Base-by-base conservation (phyloP, 2,797 vertebrate genomes). In the Borostomias antarcticus region DNA sequence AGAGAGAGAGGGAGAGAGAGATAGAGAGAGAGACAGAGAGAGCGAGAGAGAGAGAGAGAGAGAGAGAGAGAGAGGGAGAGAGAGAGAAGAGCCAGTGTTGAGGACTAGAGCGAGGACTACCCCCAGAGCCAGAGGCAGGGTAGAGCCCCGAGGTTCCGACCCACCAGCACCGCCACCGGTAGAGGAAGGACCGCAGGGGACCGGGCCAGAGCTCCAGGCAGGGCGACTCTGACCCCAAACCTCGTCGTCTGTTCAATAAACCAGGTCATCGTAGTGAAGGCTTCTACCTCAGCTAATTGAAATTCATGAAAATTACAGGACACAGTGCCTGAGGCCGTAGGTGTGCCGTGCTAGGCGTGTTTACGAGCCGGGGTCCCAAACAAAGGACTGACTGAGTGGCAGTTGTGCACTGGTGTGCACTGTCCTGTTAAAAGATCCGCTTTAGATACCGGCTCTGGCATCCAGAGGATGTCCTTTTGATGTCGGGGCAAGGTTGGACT, bases 341-440 rank as follows among this genome's bases (percentile, higher is more conserved):
- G 57, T 10, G 19, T 23, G 21, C 21, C 48, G 7, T 58, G 7
- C 35, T n/a, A 23, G 61, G 17, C 19, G 25, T 28, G 17, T 25
- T n/a, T 28, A 6, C 19, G 21, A 56, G 28, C 30, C 21, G 58
- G 8, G 2, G 51, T 6, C 9, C 57, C 8, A 19, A 64, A 64
- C 33, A n/a, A 45, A 23, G 53, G 28, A 35, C 53, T 21, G 21
- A 26, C 6, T n/a, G 66, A 64, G 65, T 60, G 77, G 70, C 68
- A 58, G 68, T 21, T 64, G 81, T 78, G 62, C 50, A 28, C 50
- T 64, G 33, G 62, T 53, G 50, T 54, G 83, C 77, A 76, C 1
- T 66, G 7, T 2, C 9, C 73, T 78, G 74, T 80, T 82, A 78
- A 75, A 76, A 69, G 84, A 85, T 83, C 79, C 77, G 62, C 69